Evolutionary conservation across 30 jellyfish, hydroid and myxozoan genomes (phyloP).

Genomic region (Aurelia sp.): DNA sequence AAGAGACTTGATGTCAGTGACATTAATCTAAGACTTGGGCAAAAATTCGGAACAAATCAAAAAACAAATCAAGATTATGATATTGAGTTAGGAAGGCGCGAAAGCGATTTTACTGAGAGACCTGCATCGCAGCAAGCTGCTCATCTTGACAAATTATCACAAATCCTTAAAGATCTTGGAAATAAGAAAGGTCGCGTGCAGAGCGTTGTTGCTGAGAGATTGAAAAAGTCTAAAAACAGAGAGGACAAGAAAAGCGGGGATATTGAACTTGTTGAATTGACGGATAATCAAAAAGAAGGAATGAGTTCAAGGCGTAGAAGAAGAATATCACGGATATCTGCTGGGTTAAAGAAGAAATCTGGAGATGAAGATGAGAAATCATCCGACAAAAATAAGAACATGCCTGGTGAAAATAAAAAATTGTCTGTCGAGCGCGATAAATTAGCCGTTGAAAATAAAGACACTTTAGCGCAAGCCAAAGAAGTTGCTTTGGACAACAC

Average conservation of each 20-base stretch:
- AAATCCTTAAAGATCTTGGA: slow-evolving; percentile 1
- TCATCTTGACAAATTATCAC: background rate
- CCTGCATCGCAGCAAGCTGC: background rate
- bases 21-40: background rate
- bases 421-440: background rate
- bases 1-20: background rate
- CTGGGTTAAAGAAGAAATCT: too few relatives aligned
- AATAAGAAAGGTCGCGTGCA: background rate
- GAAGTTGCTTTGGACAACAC: slow-evolving; percentile 8
- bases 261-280: slow-evolving; percentile 16
- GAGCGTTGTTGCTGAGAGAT: background rate
- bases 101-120: background rate
- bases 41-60: background rate
- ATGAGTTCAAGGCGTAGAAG: too few relatives aligned
- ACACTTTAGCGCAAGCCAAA: background rate
- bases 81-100: background rate
- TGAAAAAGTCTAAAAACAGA: background rate
- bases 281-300: background rate
- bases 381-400: background rate
- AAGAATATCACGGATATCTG: too few relatives aligned
- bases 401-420: background rate
- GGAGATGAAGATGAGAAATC: background rate
- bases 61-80: background rate
- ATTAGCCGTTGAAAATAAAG: background rate
- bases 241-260: background rate